Evolutionary conservation across 2,113 vertebrate genomes (phyloP).

Genomic region (Scopus umbretta): DNA sequence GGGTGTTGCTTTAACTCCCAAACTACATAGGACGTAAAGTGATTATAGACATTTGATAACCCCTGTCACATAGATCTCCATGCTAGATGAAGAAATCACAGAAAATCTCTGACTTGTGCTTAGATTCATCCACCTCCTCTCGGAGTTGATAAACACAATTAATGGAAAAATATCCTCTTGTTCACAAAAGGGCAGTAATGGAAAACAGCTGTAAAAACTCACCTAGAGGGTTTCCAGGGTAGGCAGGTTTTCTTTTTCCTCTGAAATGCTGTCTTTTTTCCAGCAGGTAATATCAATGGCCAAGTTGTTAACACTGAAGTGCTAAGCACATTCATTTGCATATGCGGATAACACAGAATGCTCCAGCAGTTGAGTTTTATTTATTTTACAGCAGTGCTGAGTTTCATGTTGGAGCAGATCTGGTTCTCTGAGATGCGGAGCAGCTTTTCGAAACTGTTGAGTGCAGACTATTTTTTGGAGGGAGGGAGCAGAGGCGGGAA

Average conservation of each 20-base stretch:
- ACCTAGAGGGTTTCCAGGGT: neutral
- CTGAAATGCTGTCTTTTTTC: neutral
- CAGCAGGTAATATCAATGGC: neutral
- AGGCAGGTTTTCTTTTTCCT: neutral
- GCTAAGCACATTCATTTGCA: neutral
- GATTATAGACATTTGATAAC: neutral
- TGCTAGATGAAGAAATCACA: neutral
- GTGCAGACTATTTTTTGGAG: neutral
- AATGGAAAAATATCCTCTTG: neutral
- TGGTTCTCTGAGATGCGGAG: neutral
- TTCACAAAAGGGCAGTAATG: neutral
- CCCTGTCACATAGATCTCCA: neutral
- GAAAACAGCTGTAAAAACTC: neutral
- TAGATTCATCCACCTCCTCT: neutral
- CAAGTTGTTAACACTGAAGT: neutral
- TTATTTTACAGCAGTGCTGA: neutral
- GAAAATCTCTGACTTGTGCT: neutral
- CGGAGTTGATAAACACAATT: neutral
- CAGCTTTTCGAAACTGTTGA: neutral
- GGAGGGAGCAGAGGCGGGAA: fast-evolving
- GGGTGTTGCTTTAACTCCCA: neutral
- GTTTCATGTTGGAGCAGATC: neutral
- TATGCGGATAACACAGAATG: neutral
- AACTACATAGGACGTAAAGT: neutral
- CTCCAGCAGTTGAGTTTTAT: neutral